Base-by-base conservation (phyloP, 2,888 invertebrate genomes). In the Byasa hedistus region DNA sequence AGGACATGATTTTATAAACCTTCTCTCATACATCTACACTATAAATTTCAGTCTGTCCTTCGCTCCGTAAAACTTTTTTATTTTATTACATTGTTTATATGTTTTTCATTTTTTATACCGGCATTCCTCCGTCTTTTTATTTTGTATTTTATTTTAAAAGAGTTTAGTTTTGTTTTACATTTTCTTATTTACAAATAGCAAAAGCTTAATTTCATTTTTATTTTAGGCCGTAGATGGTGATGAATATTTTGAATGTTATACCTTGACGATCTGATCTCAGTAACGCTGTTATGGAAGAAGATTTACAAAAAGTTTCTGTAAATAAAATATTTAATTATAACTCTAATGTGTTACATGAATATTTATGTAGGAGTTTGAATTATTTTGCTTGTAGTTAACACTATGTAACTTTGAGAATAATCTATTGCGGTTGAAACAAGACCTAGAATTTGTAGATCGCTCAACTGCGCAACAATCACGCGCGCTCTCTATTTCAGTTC, bases 401-500 rank as follows among this genome's bases (percentile, higher is more conserved):
- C 48, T 22, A 22, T 54, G 22, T 15, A 39, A 39, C 12, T 10
- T 39, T 39, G 39, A 10, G 12, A 54, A 21, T 22, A 48, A 54
- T 54, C 12, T 54, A 22, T n/a, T 54, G 22, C 22, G 32, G 10
- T 61, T 36, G 36, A 36, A 52, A 39, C 54, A 55, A 5, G 61
- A 55, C 19, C 52, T 54, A 54, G 52, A 15, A 22, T 54, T 48
- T 22, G 15, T 59, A 27, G 27, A 54, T 19, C 54, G 55, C 54
- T 22, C 44, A 54, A 36, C 39, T 27, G 39, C 59, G 73, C 73
- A 70, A 72, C 71, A 75, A 78, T 79, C 78, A 74, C 78, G 78
- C 75, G 79, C 76, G 75, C 72, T 75, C 76, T 76, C 73, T 72
- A 76, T 78, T 78, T 78, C 75, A 78, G 79, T 80, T 77, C 74